Percentiles rank a stretch among this genome's conserved stretches.
These are phyloP conservation scores for Limnothrissa miodon DNA, from an alignment of 2,113 vertebrate species.

Conservation along the genomic window DNA sequence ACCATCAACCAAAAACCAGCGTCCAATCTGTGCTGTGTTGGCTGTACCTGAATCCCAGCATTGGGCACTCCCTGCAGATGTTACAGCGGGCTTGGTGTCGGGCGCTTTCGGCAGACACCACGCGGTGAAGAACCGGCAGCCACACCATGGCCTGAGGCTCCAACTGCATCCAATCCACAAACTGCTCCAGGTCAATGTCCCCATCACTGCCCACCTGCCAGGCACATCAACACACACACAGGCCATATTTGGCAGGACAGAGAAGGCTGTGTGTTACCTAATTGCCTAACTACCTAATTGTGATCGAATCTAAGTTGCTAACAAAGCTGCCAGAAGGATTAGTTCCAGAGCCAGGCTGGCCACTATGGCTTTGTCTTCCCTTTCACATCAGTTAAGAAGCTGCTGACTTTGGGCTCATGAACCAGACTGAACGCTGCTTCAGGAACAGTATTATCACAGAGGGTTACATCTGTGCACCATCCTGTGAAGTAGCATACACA, in stretches of 20 bases:
- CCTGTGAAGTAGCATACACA: background rate
- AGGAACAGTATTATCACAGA: background rate
- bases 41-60: slow-evolving; percentile 83
- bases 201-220: slow-evolving; percentile 78
- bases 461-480: background rate
- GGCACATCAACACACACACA: background rate
- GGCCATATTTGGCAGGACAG: background rate
- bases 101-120: slow-evolving; percentile 81
- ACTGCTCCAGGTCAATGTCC: slow-evolving; percentile 79
- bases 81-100: slow-evolving; percentile 87
- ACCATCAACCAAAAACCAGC: background rate
- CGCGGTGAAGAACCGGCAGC: slow-evolving; percentile 81
- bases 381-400: background rate
- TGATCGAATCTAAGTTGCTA: background rate
- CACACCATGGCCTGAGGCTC: slow-evolving; percentile 88
- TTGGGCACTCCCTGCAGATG: slow-evolving; percentile 87
- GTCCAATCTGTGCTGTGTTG: background rate
- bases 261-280: background rate
- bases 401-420: background rate
- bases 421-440: background rate
- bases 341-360: background rate
- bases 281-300: background rate
- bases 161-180: slow-evolving; percentile 85
- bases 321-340: background rate
- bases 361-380: background rate